A percentile compares a stretch with the other conserved stretches of the same genome.
These are phyloP conservation scores for Drosophila neocordata DNA, from an alignment of 1,140 invertebrate species.

Conservation along the genomic window DNA sequence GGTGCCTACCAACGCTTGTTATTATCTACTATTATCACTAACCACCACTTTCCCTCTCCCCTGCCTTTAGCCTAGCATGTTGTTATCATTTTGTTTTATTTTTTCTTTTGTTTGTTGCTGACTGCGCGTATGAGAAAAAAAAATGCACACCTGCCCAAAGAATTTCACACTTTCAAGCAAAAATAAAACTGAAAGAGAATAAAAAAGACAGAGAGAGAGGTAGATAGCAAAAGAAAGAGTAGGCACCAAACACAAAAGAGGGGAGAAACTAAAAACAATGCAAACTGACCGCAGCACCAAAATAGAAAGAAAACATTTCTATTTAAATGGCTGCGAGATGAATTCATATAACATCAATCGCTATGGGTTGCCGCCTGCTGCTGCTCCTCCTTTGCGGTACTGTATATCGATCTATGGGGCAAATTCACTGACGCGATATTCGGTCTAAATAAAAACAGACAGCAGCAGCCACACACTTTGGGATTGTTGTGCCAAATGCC, in stretches of 20 bases:
- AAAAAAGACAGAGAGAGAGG: not conserved
- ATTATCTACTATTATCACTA: constrained; percentile 49
- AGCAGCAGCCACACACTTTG: constrained; percentile 51
- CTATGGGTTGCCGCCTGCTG: constrained; percentile 1
- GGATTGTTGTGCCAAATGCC: constrained; percentile 63
- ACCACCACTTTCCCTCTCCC: not conserved
- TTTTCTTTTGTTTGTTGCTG: constrained; percentile 67
- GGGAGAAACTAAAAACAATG: constrained; percentile 14
- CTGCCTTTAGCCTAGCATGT: not conserved
- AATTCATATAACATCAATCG: constrained; percentile 36
- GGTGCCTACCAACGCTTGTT: constrained; percentile 19
- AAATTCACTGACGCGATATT: constrained; percentile 50
- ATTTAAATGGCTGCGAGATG: constrained; percentile 59
- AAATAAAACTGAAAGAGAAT: constrained; percentile 17
- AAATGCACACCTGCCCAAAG: constrained; percentile 74
- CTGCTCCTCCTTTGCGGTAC: constrained; percentile 14
- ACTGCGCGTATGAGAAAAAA: constrained; percentile 37
- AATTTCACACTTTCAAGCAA: constrained; percentile 68
- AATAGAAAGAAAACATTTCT: constrained; percentile 66
- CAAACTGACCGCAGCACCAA: constrained; percentile 41
- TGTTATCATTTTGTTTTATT: constrained; percentile 55
- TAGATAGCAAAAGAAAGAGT: not conserved
- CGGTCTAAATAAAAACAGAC: constrained; percentile 54
- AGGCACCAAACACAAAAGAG: not conserved
- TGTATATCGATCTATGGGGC: constrained; percentile 55